Conservation (phyloP, 2,888 invertebrate species). For the Isoperla grammatica region DNA sequence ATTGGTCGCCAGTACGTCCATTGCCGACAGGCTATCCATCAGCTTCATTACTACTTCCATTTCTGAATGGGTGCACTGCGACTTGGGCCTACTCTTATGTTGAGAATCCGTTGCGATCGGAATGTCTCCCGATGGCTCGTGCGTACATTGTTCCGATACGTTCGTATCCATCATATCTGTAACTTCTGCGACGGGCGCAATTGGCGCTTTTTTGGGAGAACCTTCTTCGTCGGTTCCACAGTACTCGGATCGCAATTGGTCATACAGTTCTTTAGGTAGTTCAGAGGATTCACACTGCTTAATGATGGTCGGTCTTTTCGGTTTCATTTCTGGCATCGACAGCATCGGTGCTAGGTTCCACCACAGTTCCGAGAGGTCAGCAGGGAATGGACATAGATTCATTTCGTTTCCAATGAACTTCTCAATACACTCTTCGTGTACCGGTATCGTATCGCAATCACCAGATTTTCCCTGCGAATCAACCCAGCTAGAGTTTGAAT, state of each 20-base stretch:
- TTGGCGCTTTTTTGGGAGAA: no score
- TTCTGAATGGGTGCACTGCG: slow-evolving; percentile 8
- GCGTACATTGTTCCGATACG: no score
- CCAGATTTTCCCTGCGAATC: slow-evolving; percentile 14
- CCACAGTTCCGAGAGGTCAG: slow-evolving; percentile 38
- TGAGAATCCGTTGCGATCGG: no score
- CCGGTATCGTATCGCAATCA: background rate
- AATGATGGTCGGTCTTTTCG: no score
- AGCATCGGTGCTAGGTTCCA: slow-evolving; percentile 38
- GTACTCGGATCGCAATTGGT: no score
- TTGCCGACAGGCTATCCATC: slow-evolving; percentile 21
- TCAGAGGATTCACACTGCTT: no score
- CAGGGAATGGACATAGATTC: slow-evolving; percentile 24
- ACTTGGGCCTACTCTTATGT: no score
- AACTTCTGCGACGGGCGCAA: no score
- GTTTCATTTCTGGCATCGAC: background rate
- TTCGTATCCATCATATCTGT: no score
- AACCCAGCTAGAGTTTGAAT: slow-evolving; percentile 19
- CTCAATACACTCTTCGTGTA: background rate
- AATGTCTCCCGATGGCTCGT: no score
- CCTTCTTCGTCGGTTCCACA: no score
- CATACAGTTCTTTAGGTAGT: no score
- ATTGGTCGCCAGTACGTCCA: slow-evolving; percentile 5
- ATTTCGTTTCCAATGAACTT: background rate
- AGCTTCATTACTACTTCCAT: slow-evolving; percentile 13